These are phyloP conservation scores for Cyanistes caeruleus DNA, from an alignment of 2,113 vertebrate genomes.

Conservation along the genomic window DNA sequence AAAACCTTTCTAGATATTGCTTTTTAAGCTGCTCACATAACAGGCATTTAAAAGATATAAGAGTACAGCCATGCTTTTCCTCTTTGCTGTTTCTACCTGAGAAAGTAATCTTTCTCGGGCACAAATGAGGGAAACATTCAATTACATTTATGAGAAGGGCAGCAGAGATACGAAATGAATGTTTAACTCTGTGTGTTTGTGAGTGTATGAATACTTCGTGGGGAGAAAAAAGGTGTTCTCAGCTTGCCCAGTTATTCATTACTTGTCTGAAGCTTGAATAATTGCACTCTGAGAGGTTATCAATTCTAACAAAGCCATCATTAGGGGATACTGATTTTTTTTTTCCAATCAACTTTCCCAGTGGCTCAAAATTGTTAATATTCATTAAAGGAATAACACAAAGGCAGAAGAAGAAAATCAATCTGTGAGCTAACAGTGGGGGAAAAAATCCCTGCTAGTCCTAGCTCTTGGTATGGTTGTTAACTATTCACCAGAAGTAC, in stretches of 20 bases:
- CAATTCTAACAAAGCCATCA: not conserved
- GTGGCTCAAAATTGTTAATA: not conserved
- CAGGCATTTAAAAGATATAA: not conserved
- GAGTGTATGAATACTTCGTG: not conserved
- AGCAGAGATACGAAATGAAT: not conserved
- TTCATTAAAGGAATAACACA: not conserved
- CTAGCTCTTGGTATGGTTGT: not conserved
- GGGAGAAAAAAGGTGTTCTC: not conserved
- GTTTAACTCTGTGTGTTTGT: not conserved
- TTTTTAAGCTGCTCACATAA: not conserved
- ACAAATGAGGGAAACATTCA: not conserved
- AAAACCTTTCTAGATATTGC: not conserved
- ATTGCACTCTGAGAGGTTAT: not conserved
- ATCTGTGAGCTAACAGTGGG: not conserved
- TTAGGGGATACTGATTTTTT: not conserved
- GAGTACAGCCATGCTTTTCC: not conserved
- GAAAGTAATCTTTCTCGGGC: not conserved
- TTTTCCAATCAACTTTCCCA: not conserved
- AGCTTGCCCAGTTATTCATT: not conserved
- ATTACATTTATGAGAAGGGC: not conserved
- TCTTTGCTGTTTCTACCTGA: not conserved
- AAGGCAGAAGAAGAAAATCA: conserved; percentile 4
- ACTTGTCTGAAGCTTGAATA: not conserved
- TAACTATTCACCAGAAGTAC: not conserved
- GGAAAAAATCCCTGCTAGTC: not conserved